Percentiles rank a stretch among this genome's conserved stretches.
Conservation (phyloP, 2,113 vertebrate species). For the Scytalopus superciliaris region DNA sequence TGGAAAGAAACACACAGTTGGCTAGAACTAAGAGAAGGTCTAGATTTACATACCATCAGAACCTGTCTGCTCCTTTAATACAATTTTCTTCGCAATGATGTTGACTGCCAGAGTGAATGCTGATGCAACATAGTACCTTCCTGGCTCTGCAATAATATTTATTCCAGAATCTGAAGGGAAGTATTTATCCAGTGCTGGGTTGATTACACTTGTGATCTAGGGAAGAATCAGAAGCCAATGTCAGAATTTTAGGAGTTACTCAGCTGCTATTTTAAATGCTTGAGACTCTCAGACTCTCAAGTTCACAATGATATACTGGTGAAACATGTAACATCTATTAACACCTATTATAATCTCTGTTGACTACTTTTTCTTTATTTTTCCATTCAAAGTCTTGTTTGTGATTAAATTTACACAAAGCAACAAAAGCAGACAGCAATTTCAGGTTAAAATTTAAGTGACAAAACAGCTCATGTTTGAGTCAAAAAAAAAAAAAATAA, state of each 20-base stretch:
- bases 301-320: neutral
- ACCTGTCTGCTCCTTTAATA: constrained; percentile 83
- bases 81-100: constrained; percentile 95
- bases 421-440: neutral
- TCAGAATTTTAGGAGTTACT: neutral
- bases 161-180: constrained; percentile 88
- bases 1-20: neutral
- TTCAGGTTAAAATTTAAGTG: neutral
- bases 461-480: neutral
- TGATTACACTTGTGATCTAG: constrained; percentile 90
- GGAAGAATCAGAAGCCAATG: neutral
- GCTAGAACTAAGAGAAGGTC: neutral
- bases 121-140: constrained; percentile 94
- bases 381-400: neutral
- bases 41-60: constrained; percentile 78
- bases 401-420: neutral
- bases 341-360: neutral
- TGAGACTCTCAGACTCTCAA: neutral
- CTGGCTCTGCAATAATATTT: constrained; percentile 91
- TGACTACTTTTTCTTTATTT: neutral
- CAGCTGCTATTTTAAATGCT: neutral
- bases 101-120: constrained; percentile 94
- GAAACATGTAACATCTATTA: neutral
- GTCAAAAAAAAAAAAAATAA: too few relatives aligned
- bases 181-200: constrained; percentile 91